These are phyloP conservation scores for Stenodema calcarata DNA, from an alignment of 2,888 invertebrate species.

Conservation along the genomic window DNA sequence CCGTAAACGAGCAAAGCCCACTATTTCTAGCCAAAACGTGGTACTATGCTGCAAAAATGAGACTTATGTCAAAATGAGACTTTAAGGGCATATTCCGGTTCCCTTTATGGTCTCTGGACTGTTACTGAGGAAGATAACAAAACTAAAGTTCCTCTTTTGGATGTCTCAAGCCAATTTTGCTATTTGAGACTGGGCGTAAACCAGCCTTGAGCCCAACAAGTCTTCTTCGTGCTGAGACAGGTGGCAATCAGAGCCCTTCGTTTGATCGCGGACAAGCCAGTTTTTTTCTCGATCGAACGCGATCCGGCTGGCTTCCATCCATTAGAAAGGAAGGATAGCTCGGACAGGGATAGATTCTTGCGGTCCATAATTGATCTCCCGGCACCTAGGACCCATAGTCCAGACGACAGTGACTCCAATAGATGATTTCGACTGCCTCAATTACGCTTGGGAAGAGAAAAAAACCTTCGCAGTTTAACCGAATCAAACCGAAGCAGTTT, in stretches of 20 bases:
- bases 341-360: neutral
- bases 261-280: neutral
- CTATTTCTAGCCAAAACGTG: too few relatives aligned
- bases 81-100: neutral
- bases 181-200: neutral
- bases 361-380: neutral
- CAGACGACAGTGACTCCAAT: neutral
- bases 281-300: neutral
- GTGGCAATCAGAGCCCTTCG: neutral
- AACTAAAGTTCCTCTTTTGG: neutral
- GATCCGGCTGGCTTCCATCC: neutral
- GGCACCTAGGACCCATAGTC: neutral
- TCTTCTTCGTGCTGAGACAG: neutral
- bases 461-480: constrained; percentile 36
- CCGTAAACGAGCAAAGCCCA: too few relatives aligned
- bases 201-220: neutral
- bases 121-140: neutral
- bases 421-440: neutral
- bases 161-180: neutral
- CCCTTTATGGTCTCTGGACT: neutral
- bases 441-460: neutral
- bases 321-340: neutral
- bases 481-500: constrained; percentile 32
- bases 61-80: neutral
- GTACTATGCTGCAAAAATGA: too few relatives aligned